Conservation (phyloP, 2,888 invertebrate species). For the Pecten maximus region DNA sequence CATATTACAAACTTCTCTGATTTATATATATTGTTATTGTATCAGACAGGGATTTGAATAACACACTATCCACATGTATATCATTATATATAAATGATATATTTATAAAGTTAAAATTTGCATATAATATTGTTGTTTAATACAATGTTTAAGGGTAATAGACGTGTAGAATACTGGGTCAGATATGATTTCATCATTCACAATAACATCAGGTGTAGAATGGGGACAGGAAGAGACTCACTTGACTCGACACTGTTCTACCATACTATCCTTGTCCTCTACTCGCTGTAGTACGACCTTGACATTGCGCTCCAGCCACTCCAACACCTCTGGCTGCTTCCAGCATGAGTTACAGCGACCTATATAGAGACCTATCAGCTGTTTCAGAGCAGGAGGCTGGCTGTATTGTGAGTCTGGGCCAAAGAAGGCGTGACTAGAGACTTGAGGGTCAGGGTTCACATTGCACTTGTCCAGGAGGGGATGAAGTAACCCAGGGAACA, state of each 20-base stretch:
- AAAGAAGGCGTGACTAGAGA: conserved; percentile 85
- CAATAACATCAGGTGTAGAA: too few species aligned
- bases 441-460: conserved; percentile 87
- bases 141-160: too few species aligned
- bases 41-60: too few species aligned
- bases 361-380: conserved; percentile 89
- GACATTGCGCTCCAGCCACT: conserved; percentile 90
- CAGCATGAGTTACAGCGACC: conserved; percentile 89
- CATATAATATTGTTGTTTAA: too few species aligned
- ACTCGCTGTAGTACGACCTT: conserved; percentile 87
- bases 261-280: conserved; percentile 86
- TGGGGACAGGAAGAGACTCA: too few species aligned
- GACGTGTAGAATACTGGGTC: too few species aligned
- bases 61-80: too few species aligned
- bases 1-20: too few species aligned
- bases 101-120: too few species aligned
- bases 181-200: too few species aligned
- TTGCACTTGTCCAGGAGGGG: conserved; percentile 90
- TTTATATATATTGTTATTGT: too few species aligned
- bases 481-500: conserved; percentile 91
- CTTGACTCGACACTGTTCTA: conserved; percentile 86
- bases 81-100: too few species aligned
- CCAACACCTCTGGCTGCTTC: conserved; percentile 89
- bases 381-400: conserved; percentile 86
- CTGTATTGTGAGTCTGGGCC: conserved; percentile 82